These are phyloP conservation scores for Triplophysa dalaica DNA, from an alignment of 2,113 vertebrate species.

Conservation along the genomic window DNA sequence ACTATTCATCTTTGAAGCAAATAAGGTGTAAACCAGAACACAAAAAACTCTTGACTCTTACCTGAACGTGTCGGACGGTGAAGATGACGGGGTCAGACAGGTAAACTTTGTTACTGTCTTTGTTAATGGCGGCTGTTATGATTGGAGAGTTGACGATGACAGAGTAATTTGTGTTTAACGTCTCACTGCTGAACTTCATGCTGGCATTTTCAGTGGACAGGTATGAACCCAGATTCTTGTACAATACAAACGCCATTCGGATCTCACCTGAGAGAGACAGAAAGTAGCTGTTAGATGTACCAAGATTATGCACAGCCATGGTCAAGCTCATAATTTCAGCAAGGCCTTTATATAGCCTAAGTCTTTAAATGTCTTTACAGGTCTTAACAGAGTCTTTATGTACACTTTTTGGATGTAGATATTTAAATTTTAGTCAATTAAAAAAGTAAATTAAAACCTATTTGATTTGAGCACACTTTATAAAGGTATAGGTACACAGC, in stretches of 20 bases:
- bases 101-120: constrained; percentile 96
- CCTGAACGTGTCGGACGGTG: constrained; percentile 93
- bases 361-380: no score
- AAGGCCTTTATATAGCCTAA: no score
- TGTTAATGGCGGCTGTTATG: constrained; percentile 96
- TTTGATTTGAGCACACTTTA: no score
- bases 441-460: no score
- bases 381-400: no score
- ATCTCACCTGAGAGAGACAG: constrained; percentile 84
- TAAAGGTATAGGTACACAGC: no score
- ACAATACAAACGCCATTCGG: constrained; percentile 93
- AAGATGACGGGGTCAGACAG: constrained; percentile 95
- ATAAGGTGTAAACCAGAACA: no score
- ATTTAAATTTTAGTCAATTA: no score
- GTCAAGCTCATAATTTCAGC: neutral
- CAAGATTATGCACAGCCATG: neutral
- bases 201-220: constrained; percentile 97
- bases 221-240: constrained; percentile 93
- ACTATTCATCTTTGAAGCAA: no score
- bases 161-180: constrained; percentile 91
- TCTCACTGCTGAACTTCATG: constrained; percentile 91
- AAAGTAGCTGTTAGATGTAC: neutral
- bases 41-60: constrained; percentile 58
- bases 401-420: no score
- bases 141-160: constrained; percentile 96